Percentiles rank a stretch among this genome's conserved stretches.
These are phyloP conservation scores for Diorhabda carinulata DNA, from an alignment of 1,140 invertebrate species.

Conservation along the genomic window DNA sequence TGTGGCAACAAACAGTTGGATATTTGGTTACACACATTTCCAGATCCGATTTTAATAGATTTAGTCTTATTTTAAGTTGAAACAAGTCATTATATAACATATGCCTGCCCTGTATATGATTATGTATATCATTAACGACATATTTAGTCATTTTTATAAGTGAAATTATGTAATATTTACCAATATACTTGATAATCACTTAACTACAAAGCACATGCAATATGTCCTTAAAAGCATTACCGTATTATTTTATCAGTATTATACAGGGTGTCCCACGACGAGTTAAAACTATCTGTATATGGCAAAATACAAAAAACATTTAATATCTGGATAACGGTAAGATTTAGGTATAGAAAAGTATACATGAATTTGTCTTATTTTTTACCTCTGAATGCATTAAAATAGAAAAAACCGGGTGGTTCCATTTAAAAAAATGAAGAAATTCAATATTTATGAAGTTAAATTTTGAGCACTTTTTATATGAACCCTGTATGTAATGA, in stretches of 20 bases:
- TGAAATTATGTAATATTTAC: background rate
- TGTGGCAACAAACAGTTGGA: background rate
- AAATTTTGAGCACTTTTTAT: too few relatives aligned
- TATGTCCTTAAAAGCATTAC: slow-evolving; percentile 1
- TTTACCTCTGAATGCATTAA: too few relatives aligned
- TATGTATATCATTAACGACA: background rate
- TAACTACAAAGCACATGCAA: background rate
- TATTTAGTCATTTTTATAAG: background rate
- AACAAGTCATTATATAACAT: background rate
- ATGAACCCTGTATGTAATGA: too few relatives aligned
- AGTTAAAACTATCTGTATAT: too few relatives aligned
- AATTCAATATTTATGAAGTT: too few relatives aligned
- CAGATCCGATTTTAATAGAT: background rate
- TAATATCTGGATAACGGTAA: too few relatives aligned
- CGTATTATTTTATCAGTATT: background rate
- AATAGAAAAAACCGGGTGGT: too few relatives aligned
- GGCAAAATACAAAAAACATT: too few relatives aligned
- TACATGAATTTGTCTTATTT: too few relatives aligned
- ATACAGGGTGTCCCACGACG: background rate
- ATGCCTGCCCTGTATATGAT: background rate
- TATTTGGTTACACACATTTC: background rate
- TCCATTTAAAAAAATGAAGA: too few relatives aligned
- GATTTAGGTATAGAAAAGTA: too few relatives aligned
- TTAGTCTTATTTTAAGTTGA: background rate
- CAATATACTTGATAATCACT: background rate